Evolutionary conservation across 2,888 invertebrate genomes (phyloP), one percentile per base, ranked within the genome.

Genomic region (Stenichneumon culpator): DNA sequence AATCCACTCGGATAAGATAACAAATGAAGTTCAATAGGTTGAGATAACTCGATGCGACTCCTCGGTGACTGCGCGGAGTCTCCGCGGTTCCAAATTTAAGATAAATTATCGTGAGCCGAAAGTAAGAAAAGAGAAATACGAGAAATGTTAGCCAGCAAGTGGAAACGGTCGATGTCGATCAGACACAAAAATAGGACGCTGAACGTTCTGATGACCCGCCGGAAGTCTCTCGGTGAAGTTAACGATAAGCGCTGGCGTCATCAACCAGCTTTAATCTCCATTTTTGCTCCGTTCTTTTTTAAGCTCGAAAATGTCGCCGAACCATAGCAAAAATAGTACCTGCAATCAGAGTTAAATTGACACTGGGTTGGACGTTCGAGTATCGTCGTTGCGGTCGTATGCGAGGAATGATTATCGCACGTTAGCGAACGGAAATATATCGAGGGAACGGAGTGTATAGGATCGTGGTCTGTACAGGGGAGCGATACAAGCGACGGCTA

Each of bases 331-430:
- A n/a, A 39, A 25, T 14, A 36, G 57, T 63, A 47, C 57, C 44
- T 39, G 16, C 54, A 68, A 75, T 79, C 74, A 32, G 72, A 47
- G 47, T 65, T 47, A n/a, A 70, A 69, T 73, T 73, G 81, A 78
- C 77, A 52, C 19, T 69, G 44, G 5, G 39, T 22, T 65, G 68
- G 57, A 22, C 68, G 69, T 32, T 22, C n/a, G 79, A 52, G 67
- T 63, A 72, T 50, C 60, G 14, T 36, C 52, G 67, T 50, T 16
- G 67, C 36, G 36, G 36, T 50, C 50, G 52, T 44, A 44, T 22
- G 57, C 77, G 47, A 44, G 39, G 25, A 82, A 74, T 68, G 52
- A 83, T 83, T 80, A 77, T 86, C 72, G 75, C 47, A 14, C 36
- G 47, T 57, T 65, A 32, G 39, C 22, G 77, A 77, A 54, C 52